Percentiles rank a stretch among this genome's conserved stretches.
Conservation (phyloP, 2,113 vertebrate genomes). For the Sinocyclocheilus maitianheensis region DNA sequence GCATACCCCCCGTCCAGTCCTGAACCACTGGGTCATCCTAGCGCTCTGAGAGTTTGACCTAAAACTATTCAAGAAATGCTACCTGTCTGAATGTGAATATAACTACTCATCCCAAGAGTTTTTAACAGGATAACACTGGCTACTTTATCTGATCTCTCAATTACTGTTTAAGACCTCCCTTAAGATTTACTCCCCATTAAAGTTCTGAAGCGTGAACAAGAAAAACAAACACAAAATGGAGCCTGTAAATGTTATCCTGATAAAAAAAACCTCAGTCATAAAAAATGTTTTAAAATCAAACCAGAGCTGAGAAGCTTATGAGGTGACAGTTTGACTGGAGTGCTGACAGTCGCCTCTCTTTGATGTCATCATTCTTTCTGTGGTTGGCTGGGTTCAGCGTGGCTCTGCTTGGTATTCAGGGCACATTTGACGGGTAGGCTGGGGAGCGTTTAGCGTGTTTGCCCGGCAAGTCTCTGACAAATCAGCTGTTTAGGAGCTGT, state of each 20-base stretch:
- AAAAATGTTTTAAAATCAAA: constrained; percentile 16
- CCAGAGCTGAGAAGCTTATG: constrained; percentile 22
- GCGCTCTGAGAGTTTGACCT: background rate
- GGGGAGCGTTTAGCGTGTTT: constrained; percentile 58
- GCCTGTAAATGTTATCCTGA: constrained; percentile 3
- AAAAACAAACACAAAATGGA: background rate
- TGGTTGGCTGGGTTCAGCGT: constrained; percentile 8
- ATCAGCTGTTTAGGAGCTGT: constrained; percentile 70
- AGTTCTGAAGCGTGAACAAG: background rate
- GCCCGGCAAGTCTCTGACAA: constrained; percentile 64
- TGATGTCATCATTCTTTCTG: constrained; percentile 61
- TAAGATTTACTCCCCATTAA: background rate
- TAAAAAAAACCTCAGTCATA: constrained; percentile 5
- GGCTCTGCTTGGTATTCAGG: constrained; percentile 39
- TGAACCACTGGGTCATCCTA: background rate
- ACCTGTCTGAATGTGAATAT: background rate
- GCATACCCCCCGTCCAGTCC: background rate
- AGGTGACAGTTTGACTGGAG: constrained; percentile 59
- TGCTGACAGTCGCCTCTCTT: constrained; percentile 54
- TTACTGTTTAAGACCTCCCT: constrained; percentile 11
- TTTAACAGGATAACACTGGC: constrained; percentile 10
- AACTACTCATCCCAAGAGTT: background rate
- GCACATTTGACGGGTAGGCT: constrained; percentile 58
- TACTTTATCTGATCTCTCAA: constrained; percentile 16
- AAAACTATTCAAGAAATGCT: background rate